Conservation (phyloP, 2,113 vertebrate genomes). For the Lates calcarifer region DNA sequence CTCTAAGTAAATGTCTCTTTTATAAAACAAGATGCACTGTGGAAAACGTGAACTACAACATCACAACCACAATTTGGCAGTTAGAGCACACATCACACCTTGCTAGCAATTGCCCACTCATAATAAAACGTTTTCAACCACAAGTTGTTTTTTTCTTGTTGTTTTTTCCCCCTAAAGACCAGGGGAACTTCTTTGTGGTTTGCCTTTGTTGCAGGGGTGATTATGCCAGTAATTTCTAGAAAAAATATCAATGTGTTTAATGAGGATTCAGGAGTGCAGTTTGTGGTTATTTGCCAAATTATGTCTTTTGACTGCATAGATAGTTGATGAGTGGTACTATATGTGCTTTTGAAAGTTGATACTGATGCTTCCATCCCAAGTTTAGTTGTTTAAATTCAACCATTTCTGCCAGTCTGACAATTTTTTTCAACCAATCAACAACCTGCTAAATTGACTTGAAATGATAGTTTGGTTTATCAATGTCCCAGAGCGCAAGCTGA, state of each 20-base stretch:
- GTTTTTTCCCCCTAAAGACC: not conserved
- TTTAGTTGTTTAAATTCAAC: too few relatives aligned
- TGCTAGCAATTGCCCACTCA: not conserved
- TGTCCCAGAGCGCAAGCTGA: too few relatives aligned
- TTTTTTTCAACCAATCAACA: too few relatives aligned
- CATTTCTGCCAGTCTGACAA: too few relatives aligned
- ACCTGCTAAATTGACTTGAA: too few relatives aligned
- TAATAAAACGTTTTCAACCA: not conserved
- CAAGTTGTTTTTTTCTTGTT: not conserved
- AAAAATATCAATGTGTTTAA: not conserved
- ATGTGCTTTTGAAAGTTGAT: not conserved
- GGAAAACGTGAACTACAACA: not conserved
- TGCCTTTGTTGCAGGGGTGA: not conserved
- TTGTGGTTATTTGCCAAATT: not conserved
- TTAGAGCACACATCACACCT: not conserved
- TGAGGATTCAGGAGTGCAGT: not conserved
- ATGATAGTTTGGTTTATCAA: too few relatives aligned
- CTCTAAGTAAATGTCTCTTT: conserved; percentile 9
- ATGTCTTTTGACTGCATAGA: not conserved
- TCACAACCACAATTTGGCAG: not conserved
- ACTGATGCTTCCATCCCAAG: too few relatives aligned
- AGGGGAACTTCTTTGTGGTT: not conserved
- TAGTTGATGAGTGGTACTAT: not conserved
- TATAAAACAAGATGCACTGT: not conserved
- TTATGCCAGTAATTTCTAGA: not conserved